Percentiles rank a stretch among this genome's conserved stretches.
Evolutionary conservation across 2,113 vertebrate species (phyloP).

Genomic region (Electrona antarctica): DNA sequence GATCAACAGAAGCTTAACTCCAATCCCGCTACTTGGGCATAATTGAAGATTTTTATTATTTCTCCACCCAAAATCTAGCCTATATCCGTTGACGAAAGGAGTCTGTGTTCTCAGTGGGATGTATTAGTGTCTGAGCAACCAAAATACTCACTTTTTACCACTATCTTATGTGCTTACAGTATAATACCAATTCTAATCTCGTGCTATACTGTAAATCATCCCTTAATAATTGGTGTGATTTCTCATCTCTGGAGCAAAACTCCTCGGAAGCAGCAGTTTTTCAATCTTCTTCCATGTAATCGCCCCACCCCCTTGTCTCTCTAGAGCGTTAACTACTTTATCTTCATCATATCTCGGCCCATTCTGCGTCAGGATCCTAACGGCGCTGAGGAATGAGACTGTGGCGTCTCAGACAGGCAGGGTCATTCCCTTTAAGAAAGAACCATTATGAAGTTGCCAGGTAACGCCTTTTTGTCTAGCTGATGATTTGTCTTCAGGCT

Average conservation of each 20-base stretch:
- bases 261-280: too few relatives aligned
- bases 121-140: too few relatives aligned
- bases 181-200: too few relatives aligned
- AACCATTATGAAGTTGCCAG: constrained; percentile 44
- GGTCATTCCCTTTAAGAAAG: constrained; percentile 31
- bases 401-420: constrained; percentile 5
- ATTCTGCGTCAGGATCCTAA: constrained; percentile 28
- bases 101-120: too few relatives aligned
- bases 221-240: too few relatives aligned
- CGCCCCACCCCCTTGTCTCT: neutral
- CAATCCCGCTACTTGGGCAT: too few relatives aligned
- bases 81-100: too few relatives aligned
- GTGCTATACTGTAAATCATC: too few relatives aligned
- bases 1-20: too few relatives aligned
- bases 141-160: neutral
- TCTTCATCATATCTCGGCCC: constrained; percentile 4
- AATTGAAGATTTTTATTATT: neutral
- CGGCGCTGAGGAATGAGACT: constrained; percentile 19
- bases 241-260: too few relatives aligned
- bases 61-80: neutral
- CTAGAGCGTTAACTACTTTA: constrained; percentile 23
- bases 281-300: constrained; percentile 18
- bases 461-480: constrained; percentile 31
- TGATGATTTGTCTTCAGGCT: constrained; percentile 53
- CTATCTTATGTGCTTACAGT: neutral